Evolutionary conservation across 2,888 invertebrate species (phyloP).

Genomic region (Galerucella calmariensis): DNA sequence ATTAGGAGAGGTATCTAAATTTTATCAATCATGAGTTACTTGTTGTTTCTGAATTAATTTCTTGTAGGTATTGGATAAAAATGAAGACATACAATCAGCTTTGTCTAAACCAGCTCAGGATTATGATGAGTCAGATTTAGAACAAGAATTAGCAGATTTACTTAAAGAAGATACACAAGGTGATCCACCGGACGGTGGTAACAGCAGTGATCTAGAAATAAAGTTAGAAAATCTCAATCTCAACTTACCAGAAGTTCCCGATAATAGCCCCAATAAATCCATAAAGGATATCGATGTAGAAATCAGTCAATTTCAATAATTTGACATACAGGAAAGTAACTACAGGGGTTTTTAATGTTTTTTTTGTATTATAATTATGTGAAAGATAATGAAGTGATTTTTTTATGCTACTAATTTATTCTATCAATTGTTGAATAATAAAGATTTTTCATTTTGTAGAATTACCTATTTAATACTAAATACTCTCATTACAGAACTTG

Average conservation of each 20-base stretch:
- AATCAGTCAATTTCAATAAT: constrained; percentile 16
- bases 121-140: constrained; percentile 72
- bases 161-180: constrained; percentile 64
- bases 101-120: constrained; percentile 67
- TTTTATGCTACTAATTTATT: too few relatives aligned
- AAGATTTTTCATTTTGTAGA: too few relatives aligned
- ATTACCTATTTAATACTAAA: too few relatives aligned
- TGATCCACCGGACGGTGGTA: constrained; percentile 47
- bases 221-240: constrained; percentile 51
- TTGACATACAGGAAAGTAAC: constrained; percentile 6
- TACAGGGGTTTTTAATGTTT: too few relatives aligned
- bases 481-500: too few relatives aligned
- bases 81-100: constrained; percentile 69
- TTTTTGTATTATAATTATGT: too few relatives aligned
- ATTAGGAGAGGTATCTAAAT: constrained; percentile 72
- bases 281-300: constrained; percentile 36
- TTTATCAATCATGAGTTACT: background rate
- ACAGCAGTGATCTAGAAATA: constrained; percentile 51
- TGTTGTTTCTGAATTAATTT: constrained; percentile 13
- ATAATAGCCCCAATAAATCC: constrained; percentile 43
- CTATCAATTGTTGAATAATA: too few relatives aligned
- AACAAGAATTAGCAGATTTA: constrained; percentile 76
- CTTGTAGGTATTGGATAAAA: constrained; percentile 69
- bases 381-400: too few relatives aligned
- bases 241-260: constrained; percentile 56